Evolutionary conservation across 2,888 invertebrate genomes (phyloP).

Genomic region (Tachina fera): DNA sequence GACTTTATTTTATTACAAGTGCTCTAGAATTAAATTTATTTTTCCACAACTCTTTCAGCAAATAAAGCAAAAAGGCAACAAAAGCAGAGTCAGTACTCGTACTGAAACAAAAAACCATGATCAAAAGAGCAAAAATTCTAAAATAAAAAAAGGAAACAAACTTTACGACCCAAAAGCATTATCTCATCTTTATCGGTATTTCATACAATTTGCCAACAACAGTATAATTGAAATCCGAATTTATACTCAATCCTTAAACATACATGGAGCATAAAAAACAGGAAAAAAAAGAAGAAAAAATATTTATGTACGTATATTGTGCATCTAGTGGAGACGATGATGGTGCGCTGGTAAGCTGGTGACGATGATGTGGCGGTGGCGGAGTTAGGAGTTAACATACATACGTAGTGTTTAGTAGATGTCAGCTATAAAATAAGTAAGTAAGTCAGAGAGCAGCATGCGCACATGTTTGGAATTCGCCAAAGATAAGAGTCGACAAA

Average conservation of each 20-base stretch:
- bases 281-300: background rate
- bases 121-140: background rate
- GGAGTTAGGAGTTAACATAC: slow-evolving; percentile 34
- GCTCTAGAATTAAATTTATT: slow-evolving; percentile 71
- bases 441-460: slow-evolving; percentile 72
- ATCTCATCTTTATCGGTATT: slow-evolving; percentile 72
- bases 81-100: background rate
- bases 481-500: slow-evolving; percentile 71
- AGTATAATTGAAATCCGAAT: slow-evolving; percentile 69
- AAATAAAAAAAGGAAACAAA: slow-evolving; percentile 61
- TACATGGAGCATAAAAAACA: background rate
- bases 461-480: slow-evolving; percentile 71
- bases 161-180: slow-evolving; percentile 70
- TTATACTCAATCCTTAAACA: slow-evolving; percentile 54
- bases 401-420: slow-evolving; percentile 62
- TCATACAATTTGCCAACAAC: slow-evolving; percentile 70
- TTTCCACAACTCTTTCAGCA: slow-evolving; percentile 47
- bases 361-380: slow-evolving; percentile 24
- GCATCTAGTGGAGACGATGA: slow-evolving; percentile 21
- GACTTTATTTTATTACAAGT: slow-evolving; percentile 71
- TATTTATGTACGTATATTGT: background rate
- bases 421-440: slow-evolving; percentile 71
- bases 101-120: slow-evolving; percentile 26
- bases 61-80: slow-evolving; percentile 16
- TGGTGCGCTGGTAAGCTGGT: background rate